A percentile compares a stretch with the other conserved stretches of the same genome.
These are phyloP conservation scores for Ditylenchus weischeri DNA, from an alignment of 2,888 invertebrate genomes.

Conservation along the genomic window DNA sequence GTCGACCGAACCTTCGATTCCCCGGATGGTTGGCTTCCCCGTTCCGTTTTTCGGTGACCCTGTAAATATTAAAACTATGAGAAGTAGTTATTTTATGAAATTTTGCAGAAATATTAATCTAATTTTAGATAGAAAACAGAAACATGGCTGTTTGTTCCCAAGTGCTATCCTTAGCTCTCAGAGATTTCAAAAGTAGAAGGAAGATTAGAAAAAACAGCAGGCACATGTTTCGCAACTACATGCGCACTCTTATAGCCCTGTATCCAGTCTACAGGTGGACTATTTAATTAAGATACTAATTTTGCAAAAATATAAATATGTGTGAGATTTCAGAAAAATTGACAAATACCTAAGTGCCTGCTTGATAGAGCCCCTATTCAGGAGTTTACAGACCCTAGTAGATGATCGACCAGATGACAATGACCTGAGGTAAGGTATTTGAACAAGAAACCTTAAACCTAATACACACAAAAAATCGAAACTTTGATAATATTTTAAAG, in stretches of 20 bases:
- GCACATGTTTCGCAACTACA: slow-evolving; percentile 38
- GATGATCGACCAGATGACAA: slow-evolving; percentile 38
- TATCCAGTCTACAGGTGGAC: slow-evolving; percentile 36
- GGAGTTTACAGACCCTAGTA: slow-evolving; percentile 35
- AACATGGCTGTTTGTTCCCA: slow-evolving; percentile 33
- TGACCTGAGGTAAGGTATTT: slow-evolving; percentile 27
- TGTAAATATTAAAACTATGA: no score
- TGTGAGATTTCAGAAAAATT: slow-evolving; percentile 30
- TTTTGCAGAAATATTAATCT: no score
- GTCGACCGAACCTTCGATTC: no score
- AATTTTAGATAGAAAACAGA: slow-evolving; percentile 24
- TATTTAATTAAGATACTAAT: background rate
- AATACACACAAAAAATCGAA: no score
- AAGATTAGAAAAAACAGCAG: slow-evolving; percentile 29
- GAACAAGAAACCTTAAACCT: no score
- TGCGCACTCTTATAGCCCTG: slow-evolving; percentile 39
- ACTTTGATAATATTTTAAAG: no score
- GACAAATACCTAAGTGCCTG: slow-evolving; percentile 36
- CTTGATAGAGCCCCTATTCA: slow-evolving; percentile 35
- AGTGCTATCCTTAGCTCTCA: slow-evolving; percentile 29
- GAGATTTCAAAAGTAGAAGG: slow-evolving; percentile 34
- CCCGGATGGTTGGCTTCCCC: no score
- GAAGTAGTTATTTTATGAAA: no score
- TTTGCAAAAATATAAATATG: background rate
- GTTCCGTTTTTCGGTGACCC: no score